Percentiles rank a stretch among this genome's conserved stretches.
These are phyloP conservation scores for Catharus fuscescens DNA, from an alignment of 2,113 vertebrate species.

Conservation along the genomic window DNA sequence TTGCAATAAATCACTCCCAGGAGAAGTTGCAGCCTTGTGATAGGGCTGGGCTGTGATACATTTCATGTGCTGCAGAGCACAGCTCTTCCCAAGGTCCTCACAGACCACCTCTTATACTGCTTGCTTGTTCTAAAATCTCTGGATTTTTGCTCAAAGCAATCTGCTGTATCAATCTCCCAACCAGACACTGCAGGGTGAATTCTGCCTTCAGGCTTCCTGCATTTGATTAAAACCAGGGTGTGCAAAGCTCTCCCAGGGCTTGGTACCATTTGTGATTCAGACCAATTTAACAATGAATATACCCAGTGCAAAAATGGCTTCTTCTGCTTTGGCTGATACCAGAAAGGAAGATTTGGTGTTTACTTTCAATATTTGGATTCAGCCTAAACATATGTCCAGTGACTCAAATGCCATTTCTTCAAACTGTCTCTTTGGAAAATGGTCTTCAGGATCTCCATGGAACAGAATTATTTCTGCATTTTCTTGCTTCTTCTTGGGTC, in stretches of 20 bases:
- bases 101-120: background rate
- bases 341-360: background rate
- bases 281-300: background rate
- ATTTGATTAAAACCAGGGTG: background rate
- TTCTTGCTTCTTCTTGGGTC: constrained; percentile 20
- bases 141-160: background rate
- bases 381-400: background rate
- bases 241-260: background rate
- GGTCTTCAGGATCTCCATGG: background rate
- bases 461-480: constrained; percentile 14
- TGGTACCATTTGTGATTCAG: background rate
- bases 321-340: background rate
- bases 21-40: background rate
- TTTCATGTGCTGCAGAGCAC: background rate
- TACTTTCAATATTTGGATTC: background rate
- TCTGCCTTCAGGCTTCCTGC: background rate
- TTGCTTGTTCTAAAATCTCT: background rate
- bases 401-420: background rate
- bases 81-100: background rate
- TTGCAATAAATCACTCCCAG: background rate
- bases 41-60: background rate
- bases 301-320: background rate
- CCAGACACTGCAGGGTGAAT: background rate
- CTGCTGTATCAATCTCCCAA: background rate
- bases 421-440: background rate